phyloP scores from a whole-genome alignment of 2,113 vertebrate species.

The Istiophorus platypterus region DNA sequence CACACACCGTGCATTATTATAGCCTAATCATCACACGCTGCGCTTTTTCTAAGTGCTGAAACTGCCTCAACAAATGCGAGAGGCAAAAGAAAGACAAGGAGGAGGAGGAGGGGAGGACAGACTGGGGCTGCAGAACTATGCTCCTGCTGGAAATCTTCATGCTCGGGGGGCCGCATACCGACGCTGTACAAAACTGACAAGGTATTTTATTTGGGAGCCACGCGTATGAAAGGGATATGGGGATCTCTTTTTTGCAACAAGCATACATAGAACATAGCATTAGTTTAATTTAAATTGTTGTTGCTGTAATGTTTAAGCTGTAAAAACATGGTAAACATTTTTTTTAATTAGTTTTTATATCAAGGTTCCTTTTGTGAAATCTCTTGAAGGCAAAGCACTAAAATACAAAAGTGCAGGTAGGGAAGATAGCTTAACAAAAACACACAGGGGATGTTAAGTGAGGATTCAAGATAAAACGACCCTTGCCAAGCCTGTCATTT shows the following conservation, averaged over 20 bases:
- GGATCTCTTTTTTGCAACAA: background rate
- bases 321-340: background rate
- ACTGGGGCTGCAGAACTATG: conserved; percentile 56
- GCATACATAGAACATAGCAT: background rate
- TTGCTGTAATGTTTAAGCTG: background rate
- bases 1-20: conserved; percentile 70
- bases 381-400: background rate
- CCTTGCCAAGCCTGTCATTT: conserved; percentile 25
- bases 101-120: conserved; percentile 44
- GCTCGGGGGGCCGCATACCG: conserved; percentile 80
- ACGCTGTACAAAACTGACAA: conserved; percentile 55
- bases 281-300: background rate
- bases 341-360: background rate
- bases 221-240: background rate
- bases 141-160: conserved; percentile 65
- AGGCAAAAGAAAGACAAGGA: conserved; percentile 62
- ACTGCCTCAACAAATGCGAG: conserved; percentile 70
- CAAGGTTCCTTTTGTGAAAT: background rate
- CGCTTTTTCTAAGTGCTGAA: conserved; percentile 70
- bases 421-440: conserved; percentile 7
- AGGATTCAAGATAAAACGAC: conserved; percentile 17
- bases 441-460: background rate
- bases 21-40: conserved; percentile 77
- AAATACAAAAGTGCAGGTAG: too few species aligned
- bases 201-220: conserved; percentile 39